A percentile compares a stretch with the other conserved stretches of the same genome.
Evolutionary conservation across 2,113 vertebrate genomes (phyloP).

Genomic region (Xyrauchen texanus): DNA sequence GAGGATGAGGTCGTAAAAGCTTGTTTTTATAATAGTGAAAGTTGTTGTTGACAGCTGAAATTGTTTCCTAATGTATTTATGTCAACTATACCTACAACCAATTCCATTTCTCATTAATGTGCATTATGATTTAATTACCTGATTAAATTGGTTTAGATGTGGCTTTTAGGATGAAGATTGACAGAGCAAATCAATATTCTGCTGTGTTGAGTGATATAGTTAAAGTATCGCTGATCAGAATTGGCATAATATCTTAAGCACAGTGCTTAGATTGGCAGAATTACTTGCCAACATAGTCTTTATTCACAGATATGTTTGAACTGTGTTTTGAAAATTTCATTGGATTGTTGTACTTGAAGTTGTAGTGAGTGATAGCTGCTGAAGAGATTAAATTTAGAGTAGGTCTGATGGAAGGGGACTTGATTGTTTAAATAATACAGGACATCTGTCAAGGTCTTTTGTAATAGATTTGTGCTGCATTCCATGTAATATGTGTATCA

Average conservation of each 20-base stretch:
- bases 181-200: background rate
- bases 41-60: too few species aligned
- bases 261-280: background rate
- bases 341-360: background rate
- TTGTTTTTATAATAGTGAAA: too few species aligned
- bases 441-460: background rate
- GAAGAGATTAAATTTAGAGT: background rate
- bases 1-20: too few species aligned
- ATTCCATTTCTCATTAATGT: background rate
- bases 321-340: background rate
- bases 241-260: background rate
- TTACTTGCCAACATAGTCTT: too few species aligned
- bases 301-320: background rate
- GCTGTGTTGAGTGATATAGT: background rate
- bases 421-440: conserved; percentile 36
- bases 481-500: background rate
- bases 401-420: background rate
- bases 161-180: background rate
- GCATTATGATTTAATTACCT: background rate
- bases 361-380: background rate
- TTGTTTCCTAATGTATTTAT: too few species aligned
- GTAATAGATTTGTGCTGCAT: background rate
- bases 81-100: too few species aligned
- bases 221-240: background rate
- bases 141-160: background rate